A percentile compares a stretch with the other conserved stretches of the same genome.
Evolutionary conservation across 1,140 invertebrate genomes (phyloP).

Genomic region (Chlorops oryzae): DNA sequence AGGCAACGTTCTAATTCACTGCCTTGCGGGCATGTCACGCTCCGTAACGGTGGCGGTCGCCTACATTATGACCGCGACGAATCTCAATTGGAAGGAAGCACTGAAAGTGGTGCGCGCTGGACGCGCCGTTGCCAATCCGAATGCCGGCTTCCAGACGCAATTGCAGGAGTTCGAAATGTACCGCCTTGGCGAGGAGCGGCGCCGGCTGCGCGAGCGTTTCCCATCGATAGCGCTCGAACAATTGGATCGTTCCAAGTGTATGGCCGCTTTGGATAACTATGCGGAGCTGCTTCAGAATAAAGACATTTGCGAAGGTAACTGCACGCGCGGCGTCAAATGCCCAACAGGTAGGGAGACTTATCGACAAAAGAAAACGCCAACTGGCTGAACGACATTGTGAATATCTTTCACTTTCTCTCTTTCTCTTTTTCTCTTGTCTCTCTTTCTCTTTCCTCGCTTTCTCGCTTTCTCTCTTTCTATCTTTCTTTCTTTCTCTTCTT

Average conservation of each 20-base stretch:
- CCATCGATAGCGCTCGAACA: constrained; percentile 68
- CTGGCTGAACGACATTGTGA: no score
- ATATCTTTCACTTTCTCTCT: no score
- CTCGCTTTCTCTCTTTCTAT: no score
- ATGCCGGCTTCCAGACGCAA: constrained; percentile 90
- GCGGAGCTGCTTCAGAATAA: constrained; percentile 68
- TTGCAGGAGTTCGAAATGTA: constrained; percentile 85
- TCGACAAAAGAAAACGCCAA: no score
- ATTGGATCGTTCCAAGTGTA: constrained; percentile 70
- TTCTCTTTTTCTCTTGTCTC: no score
- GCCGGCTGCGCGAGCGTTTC: constrained; percentile 74
- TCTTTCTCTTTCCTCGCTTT: no score
- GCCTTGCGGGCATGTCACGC: constrained; percentile 91
- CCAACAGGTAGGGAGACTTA: constrained; percentile 61
- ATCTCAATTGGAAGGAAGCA: constrained; percentile 86
- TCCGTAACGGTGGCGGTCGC: constrained; percentile 86
- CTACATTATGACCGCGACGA: constrained; percentile 84
- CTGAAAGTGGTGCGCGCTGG: constrained; percentile 88
- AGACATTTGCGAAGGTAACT: constrained; percentile 80
- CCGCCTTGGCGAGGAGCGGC: constrained; percentile 74
- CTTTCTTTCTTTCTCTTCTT: no score
- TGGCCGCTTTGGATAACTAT: constrained; percentile 70
- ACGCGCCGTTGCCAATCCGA: constrained; percentile 87
- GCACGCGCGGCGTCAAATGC: constrained; percentile 73
- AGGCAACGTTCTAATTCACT: constrained; percentile 91